A percentile compares a stretch with the other conserved stretches of the same genome.
These are phyloP conservation scores for Takifugu bimaculatus DNA, from an alignment of 2,113 vertebrate species.

Conservation along the genomic window DNA sequence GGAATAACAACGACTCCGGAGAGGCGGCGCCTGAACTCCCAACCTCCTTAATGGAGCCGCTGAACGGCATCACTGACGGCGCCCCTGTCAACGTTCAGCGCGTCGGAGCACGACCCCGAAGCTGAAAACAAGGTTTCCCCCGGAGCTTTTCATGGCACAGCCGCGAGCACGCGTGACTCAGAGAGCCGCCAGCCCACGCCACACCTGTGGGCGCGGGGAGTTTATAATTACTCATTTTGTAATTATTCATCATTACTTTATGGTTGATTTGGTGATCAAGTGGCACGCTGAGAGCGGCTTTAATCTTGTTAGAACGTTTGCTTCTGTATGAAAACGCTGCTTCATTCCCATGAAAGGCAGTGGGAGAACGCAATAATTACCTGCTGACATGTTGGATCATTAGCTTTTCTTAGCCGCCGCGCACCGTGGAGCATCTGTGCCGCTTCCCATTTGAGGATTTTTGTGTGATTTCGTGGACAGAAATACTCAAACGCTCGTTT, in stretches of 20 bases:
- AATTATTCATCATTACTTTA: neutral
- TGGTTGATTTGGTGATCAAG: neutral
- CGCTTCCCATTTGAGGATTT: no score
- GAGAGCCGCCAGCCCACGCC: conserved; percentile 11
- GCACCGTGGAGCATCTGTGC: no score
- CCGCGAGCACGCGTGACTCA: conserved; percentile 24
- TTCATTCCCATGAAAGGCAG: no score
- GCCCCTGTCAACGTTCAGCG: conserved; percentile 8
- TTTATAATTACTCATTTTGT: conserved; percentile 1
- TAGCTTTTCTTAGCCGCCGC: no score
- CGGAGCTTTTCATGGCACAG: conserved; percentile 27
- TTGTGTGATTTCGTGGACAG: no score
- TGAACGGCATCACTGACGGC: neutral
- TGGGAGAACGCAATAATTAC: no score
- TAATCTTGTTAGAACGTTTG: no score
- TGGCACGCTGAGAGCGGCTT: neutral
- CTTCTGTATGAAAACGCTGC: no score
- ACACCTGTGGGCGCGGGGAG: conserved; percentile 18
- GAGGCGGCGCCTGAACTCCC: conserved; percentile 28
- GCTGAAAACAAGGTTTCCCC: conserved; percentile 17
- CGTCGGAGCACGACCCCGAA: conserved; percentile 10
- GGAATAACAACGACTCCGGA: conserved; percentile 59
- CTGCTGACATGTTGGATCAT: no score
- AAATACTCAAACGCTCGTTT: no score
- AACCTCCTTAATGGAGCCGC: conserved; percentile 20